Evolutionary conservation across 2,113 vertebrate species (phyloP), one percentile per base, ranked within the genome.

Genomic region (Myotis brandtii): DNA sequence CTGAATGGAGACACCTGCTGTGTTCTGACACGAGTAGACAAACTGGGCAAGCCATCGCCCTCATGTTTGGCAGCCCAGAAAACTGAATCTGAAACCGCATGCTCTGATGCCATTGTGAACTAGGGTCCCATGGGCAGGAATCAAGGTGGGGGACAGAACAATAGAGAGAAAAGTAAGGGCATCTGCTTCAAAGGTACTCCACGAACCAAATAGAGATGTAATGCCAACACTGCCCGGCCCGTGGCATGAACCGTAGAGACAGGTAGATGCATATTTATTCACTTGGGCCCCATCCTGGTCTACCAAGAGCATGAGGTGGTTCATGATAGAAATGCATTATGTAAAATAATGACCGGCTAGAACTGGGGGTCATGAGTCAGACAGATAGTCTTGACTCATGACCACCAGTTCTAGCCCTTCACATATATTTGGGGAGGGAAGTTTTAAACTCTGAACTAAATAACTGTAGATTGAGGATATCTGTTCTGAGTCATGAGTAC

Each of bases 1-100:
- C 46, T 73, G 17, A 46, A 32, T 13, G 1, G 43, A 50, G 34
- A 50, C 27, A 21, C 11, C 7, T 8, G 0, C 0, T 6, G 0
- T 10, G 12, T 30, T 16, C 46, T 8, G 3, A 18, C 30, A 8
- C 3, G 43, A 64, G 4, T 2, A 76, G 64, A 72, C 0, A 23
- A 69, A 30, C 48, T 4, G 9, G 34, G 7, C 50, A 5, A 62
- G 11, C 5, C 13, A 27, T 0, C 25, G 12, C 2, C 5, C 6
- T 83, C 48, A 5, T 12, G 5, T 13, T 21, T 13, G 25, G 30
- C 21, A 69, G 27, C 50, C 43, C 73, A 23, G 64, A 37, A 73
- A 95, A 64, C 30, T 8, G 54, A 73, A 13, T 25, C 30, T 40
- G 43, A 12, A n/a, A 10, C 34, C 46, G 9, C 6, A 6, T 4